Conservation (phyloP, 2,797 vertebrate species). For the Telmatherina bonti region DNA sequence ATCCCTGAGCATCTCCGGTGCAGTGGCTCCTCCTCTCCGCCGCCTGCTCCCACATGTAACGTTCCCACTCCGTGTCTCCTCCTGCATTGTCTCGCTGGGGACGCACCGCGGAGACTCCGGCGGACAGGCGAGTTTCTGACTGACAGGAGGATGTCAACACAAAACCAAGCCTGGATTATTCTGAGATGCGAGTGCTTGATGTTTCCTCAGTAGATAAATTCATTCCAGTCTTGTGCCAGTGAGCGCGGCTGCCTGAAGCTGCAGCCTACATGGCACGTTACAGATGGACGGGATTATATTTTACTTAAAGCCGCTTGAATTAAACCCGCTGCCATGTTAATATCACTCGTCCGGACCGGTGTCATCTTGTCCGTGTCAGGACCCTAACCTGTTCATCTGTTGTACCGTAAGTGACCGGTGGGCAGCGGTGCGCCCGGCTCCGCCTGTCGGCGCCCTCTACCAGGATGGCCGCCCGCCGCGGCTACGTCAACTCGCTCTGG, state of each 20-base stretch:
- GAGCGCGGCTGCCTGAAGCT: constrained; percentile 34
- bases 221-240: constrained; percentile 34
- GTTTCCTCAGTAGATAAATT: constrained; percentile 29
- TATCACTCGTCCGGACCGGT: constrained; percentile 26
- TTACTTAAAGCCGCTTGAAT: constrained; percentile 13
- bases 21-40: constrained; percentile 70
- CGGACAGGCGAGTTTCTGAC: constrained; percentile 6
- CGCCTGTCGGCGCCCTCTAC: constrained; percentile 12
- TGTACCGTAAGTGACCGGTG: constrained; percentile 16
- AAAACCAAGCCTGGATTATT: constrained; percentile 25
- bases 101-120: constrained; percentile 37
- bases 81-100: constrained; percentile 74
- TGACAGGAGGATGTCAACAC: constrained; percentile 23
- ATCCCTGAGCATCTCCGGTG: constrained; percentile 51
- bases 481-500: constrained; percentile 85
- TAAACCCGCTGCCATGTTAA: constrained; percentile 48
- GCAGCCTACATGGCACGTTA: constrained; percentile 42
- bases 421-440: constrained; percentile 42
- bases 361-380: constrained; percentile 53
- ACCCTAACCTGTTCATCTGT: constrained; percentile 32
- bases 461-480: constrained; percentile 82
- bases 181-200: constrained; percentile 19
- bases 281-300: constrained; percentile 31
- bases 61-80: constrained; percentile 30
- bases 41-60: constrained; percentile 68